phyloP scores from a whole-genome alignment of 2,113 vertebrate species.

The Lanius ludovicianus region DNA sequence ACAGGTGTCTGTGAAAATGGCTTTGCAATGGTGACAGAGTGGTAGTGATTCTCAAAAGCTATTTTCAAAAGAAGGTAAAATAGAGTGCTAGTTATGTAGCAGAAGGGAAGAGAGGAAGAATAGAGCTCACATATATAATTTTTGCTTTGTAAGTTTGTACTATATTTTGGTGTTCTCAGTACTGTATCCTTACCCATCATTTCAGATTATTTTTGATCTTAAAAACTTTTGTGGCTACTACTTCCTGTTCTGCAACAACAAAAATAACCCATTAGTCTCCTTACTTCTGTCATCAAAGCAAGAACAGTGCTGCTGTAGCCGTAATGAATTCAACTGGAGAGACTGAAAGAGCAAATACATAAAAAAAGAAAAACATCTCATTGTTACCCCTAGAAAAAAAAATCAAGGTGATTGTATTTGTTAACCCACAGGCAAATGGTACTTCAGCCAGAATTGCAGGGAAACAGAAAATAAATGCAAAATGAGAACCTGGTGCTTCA shows the following conservation, averaged over 20 bases:
- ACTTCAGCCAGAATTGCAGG: background rate
- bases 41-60: background rate
- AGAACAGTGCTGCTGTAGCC: background rate
- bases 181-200: background rate
- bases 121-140: background rate
- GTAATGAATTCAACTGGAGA: background rate
- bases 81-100: background rate
- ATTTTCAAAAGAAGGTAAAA: background rate
- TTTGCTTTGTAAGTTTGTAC: background rate
- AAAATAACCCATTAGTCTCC: background rate
- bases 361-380: fast-evolving
- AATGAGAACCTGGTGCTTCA: background rate
- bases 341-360: background rate
- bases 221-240: background rate
- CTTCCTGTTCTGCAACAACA: background rate
- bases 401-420: background rate
- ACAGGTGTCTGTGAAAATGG: background rate
- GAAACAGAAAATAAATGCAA: constrained; percentile 16
- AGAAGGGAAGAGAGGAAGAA: background rate
- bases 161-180: background rate
- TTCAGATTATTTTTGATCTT: background rate
- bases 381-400: background rate
- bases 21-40: background rate
- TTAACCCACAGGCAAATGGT: background rate
- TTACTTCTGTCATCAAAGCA: background rate